Conservation (phyloP, 2,888 invertebrate species). For the Catotricha subobsoleta region DNA sequence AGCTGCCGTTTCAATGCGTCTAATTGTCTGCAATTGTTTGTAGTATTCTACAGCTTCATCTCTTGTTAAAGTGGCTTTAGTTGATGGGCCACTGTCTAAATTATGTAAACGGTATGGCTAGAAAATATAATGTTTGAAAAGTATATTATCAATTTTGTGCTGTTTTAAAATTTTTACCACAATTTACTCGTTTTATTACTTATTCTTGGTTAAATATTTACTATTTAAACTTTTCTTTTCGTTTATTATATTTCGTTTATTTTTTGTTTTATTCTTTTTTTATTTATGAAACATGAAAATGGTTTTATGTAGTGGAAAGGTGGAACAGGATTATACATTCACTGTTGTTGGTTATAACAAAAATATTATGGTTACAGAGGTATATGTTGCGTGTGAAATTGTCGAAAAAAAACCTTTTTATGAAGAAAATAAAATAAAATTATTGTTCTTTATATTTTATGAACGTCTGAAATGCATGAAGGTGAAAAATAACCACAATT, state of each 20-base stretch:
- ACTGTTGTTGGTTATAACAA: not conserved
- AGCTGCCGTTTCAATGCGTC: slow-evolving; percentile 88
- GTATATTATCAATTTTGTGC: not conserved
- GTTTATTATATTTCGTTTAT: too few species aligned
- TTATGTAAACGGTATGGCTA: slow-evolving; percentile 83
- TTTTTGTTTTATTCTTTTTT: too few species aligned
- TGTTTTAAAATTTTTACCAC: not conserved
- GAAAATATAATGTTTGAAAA: slow-evolving; percentile 11
- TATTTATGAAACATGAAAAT: slow-evolving; percentile 5
- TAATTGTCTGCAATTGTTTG: slow-evolving; percentile 61
- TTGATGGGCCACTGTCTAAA: slow-evolving; percentile 68
- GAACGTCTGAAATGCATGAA: not conserved
- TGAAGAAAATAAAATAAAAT: too few species aligned
- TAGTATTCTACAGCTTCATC: slow-evolving; percentile 75
- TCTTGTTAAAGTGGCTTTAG: slow-evolving; percentile 48
- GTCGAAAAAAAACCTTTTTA: too few species aligned
- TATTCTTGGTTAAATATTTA: too few species aligned
- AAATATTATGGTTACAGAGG: too few species aligned
- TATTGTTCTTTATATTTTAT: too few species aligned
- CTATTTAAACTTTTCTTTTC: too few species aligned
- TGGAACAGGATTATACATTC: slow-evolving; percentile 1
- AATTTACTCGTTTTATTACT: too few species aligned
- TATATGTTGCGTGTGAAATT: too few species aligned
- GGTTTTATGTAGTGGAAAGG: slow-evolving; percentile 4
- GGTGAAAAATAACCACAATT: slow-evolving; percentile 2